Base-by-base conservation (phyloP, 2,797 vertebrate species). In the Takifugu ocellatus region DNA sequence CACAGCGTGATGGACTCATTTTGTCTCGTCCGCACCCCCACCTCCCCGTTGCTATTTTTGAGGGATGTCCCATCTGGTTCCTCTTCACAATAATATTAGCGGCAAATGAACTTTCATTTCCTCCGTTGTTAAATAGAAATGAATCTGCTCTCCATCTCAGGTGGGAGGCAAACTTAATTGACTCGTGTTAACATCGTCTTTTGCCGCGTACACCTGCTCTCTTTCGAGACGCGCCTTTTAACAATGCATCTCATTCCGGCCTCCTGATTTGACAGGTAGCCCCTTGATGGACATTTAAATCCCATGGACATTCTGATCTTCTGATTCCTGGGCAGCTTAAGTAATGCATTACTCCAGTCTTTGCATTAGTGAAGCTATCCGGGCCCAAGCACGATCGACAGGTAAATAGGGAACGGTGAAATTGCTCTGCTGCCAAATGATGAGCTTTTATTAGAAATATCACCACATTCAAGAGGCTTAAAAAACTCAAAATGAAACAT, bases 101-200 rank as follows among this genome's bases (percentile, higher is more conserved):
- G 79, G 75, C 83, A 84, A 84, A 85, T 90, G 88, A 90, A 85
- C 87, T 86, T 89, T 91, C 77, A 87, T 90, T 87, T 88, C 81
- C 75, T 79, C 62, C 73, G 76, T 81, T 88, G 90, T 88, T 91
- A 89, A 89, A 82, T 85, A 84, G 85, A 90, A 89, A 89, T 88
- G 87, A 90, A 88, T 83, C 69, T 85, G 86, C 84, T 82, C 84
- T 86, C 84, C 74, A 88, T 88, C 90, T 88, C 90, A 91, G 90
- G 88, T 92, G 91, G 87, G 74, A 84, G 82, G 79, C 77, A 61
- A 62, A 79, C 78, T 84, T 90, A 88, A 91, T 90, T 91, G 89
- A 91, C 88, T 88, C 48, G 60, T 89, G 89, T 90, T 89, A 86
- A 87, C 88, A 84, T 87, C 78, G 72, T 73, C 60, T 67, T 70